phyloP scores from a whole-genome alignment of 1,140 invertebrate genomes.

The Steinernema feltiae region DNA sequence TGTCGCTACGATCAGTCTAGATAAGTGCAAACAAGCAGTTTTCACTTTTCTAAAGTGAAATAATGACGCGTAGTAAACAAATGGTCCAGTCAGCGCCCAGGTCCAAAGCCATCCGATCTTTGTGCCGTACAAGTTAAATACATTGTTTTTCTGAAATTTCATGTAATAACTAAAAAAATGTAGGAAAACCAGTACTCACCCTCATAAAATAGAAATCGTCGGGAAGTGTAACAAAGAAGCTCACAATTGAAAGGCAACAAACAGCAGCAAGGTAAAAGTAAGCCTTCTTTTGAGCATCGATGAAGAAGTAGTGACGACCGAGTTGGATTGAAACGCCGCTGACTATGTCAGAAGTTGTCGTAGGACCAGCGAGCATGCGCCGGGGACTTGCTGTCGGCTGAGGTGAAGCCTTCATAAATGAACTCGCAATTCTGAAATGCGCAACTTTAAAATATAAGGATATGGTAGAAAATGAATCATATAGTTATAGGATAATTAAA shows the following conservation, averaged over 20 bases:
- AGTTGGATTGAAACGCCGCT: conserved; percentile 33
- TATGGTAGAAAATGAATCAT: too few species aligned
- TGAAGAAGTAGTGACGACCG: conserved; percentile 40
- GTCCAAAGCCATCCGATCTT: conserved; percentile 58
- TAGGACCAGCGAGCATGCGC: conserved; percentile 25
- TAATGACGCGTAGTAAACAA: conserved; percentile 43
- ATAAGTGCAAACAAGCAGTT: conserved; percentile 64
- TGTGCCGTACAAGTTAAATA: conserved; percentile 50
- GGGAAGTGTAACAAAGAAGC: conserved; percentile 28
- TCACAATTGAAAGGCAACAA: conserved; percentile 32
- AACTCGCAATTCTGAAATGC: background rate
- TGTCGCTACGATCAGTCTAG: conserved; percentile 74
- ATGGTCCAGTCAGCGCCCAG: conserved; percentile 36
- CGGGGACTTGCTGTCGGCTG: background rate
- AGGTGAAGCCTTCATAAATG: background rate
- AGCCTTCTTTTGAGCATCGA: conserved; percentile 36
- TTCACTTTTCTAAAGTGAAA: conserved; percentile 60
- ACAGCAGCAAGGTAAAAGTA: conserved; percentile 34
- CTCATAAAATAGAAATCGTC: conserved; percentile 40
- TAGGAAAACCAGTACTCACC: conserved; percentile 27
- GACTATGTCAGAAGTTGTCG: conserved; percentile 36
- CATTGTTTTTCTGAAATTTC: conserved; percentile 48
- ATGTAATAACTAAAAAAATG: conserved; percentile 15
- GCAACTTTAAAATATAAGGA: too few species aligned
- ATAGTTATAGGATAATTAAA: too few species aligned